phyloP scores from a whole-genome alignment of 2,888 invertebrate species.

The Cybosia mesomella region DNA sequence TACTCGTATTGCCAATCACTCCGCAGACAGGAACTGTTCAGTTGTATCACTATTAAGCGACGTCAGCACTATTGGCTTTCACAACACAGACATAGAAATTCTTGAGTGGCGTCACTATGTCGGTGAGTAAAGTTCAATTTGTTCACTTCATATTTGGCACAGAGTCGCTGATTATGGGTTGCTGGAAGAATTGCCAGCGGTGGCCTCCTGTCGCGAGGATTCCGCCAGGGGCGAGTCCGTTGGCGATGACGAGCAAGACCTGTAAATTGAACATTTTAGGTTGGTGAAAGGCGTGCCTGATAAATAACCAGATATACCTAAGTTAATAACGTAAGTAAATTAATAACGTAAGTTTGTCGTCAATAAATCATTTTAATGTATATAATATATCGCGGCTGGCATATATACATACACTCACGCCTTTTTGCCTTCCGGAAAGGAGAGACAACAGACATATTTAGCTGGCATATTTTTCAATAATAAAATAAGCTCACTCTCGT shows the following conservation, averaged over 20 bases:
- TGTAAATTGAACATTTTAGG: conserved; percentile 33
- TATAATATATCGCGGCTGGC: no score
- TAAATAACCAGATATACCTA: no score
- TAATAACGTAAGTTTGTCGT: no score
- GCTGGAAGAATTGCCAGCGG: conserved; percentile 53
- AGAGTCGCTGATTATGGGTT: conserved; percentile 41
- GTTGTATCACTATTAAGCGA: conserved; percentile 15
- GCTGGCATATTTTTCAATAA: no score
- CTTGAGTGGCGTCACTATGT: conserved; percentile 11
- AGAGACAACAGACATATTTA: no score
- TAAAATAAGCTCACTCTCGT: no score
- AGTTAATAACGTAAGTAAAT: no score
- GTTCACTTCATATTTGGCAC: conserved; percentile 22
- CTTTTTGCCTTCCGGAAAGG: no score
- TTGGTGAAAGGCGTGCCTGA: neutral
- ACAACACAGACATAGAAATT: neutral
- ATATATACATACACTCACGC: no score
- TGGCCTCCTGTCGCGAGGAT: conserved; percentile 56
- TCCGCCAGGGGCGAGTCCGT: conserved; percentile 56
- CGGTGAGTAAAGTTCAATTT: neutral
- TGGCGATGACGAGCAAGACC: conserved; percentile 69
- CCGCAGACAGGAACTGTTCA: neutral
- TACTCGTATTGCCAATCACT: neutral
- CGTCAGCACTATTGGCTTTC: neutral
- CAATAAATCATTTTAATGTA: no score